Conservation (phyloP, 2,888 invertebrate species). For the Dryadula phaetusa region DNA sequence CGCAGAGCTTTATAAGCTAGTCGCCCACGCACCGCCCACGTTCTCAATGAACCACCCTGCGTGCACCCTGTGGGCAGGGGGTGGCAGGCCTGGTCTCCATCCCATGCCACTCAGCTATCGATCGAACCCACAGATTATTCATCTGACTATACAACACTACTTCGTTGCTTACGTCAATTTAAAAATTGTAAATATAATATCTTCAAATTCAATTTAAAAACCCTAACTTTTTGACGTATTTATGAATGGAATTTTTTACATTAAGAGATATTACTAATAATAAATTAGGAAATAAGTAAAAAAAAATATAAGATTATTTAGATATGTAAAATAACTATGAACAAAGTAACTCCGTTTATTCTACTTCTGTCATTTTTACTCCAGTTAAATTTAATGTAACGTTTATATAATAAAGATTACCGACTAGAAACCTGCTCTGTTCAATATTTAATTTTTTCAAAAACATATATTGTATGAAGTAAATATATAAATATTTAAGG, state of each 20-base stretch:
- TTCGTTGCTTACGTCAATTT: constrained; percentile 48
- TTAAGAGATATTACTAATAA: no score
- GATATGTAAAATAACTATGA: no score
- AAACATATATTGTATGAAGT: no score
- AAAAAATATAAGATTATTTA: no score
- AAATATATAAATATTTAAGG: not conserved
- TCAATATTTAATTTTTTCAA: no score
- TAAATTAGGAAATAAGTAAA: no score
- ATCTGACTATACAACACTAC: constrained; percentile 70
- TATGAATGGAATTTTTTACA: no score
- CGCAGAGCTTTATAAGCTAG: constrained; percentile 73
- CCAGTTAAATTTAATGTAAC: no score
- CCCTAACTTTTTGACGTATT: not conserved
- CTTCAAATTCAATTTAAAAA: constrained; percentile 32
- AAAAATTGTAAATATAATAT: constrained; percentile 32
- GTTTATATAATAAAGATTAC: no score
- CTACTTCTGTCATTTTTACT: no score
- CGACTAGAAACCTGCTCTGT: no score
- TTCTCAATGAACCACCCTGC: constrained; percentile 86
- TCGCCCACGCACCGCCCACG: constrained; percentile 86
- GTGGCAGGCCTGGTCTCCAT: constrained; percentile 47
- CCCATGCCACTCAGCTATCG: constrained; percentile 68
- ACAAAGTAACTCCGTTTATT: no score
- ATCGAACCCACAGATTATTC: constrained; percentile 80
- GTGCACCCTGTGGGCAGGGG: constrained; percentile 48